phyloP scores from a whole-genome alignment of 2,113 vertebrate species.

The Daubentonia madagascariensis region DNA sequence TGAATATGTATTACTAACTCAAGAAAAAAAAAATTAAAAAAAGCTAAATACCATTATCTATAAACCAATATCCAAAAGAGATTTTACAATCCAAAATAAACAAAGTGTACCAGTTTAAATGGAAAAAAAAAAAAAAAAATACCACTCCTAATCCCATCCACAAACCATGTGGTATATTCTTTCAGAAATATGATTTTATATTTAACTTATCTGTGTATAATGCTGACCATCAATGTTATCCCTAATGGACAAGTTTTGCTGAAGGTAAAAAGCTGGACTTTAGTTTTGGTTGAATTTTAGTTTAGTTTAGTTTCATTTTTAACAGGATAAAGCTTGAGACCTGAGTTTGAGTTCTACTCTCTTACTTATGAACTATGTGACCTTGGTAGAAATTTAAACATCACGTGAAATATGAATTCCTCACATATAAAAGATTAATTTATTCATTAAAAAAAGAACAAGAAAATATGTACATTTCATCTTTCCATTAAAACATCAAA shows the following conservation, averaged over 20 bases:
- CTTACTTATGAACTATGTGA: neutral
- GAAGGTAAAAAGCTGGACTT: neutral
- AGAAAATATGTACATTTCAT: neutral
- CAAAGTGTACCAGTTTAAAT: neutral
- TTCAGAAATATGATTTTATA: neutral
- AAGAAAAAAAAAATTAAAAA: neutral
- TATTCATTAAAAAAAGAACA: neutral
- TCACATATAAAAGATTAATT: slow-evolving; percentile 8
- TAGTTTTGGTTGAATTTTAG: neutral
- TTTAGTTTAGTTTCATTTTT: neutral
- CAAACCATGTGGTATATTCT: neutral
- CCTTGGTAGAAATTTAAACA: neutral
- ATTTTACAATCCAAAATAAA: neutral
- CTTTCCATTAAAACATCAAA: neutral
- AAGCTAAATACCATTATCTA: neutral
- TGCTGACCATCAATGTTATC: neutral
- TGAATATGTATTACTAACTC: neutral
- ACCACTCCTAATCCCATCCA: neutral
- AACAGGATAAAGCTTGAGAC: neutral
- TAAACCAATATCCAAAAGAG: neutral
- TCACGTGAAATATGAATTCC: neutral
- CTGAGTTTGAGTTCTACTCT: neutral
- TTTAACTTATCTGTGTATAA: neutral
- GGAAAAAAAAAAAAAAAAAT: neutral
- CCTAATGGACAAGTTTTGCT: neutral